Evolutionary conservation across 1,140 invertebrate species (phyloP).

Genomic region (Pantala flavescens): DNA sequence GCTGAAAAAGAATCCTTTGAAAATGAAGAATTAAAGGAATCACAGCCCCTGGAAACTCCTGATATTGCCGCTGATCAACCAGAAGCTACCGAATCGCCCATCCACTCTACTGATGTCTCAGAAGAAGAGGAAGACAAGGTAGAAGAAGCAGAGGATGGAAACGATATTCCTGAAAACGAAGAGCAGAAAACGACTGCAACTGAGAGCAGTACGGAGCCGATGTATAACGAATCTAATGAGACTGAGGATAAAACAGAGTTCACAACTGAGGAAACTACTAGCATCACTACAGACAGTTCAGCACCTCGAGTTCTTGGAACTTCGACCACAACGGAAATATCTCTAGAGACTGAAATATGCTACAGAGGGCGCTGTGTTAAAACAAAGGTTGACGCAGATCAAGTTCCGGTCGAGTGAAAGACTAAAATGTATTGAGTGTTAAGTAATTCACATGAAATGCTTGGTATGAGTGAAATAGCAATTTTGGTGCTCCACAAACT

Average conservation of each 20-base stretch:
- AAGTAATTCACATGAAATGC: background rate
- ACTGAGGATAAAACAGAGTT: background rate
- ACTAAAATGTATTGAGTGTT: background rate
- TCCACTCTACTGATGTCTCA: background rate
- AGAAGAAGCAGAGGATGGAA: constrained; percentile 14
- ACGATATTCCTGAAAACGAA: background rate
- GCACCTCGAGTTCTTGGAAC: constrained; percentile 48
- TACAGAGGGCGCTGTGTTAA: constrained; percentile 72
- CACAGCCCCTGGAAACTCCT: background rate
- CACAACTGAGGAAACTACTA: constrained; percentile 22
- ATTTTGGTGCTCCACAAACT: background rate
- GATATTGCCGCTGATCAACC: background rate
- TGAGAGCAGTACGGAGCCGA: constrained; percentile 17
- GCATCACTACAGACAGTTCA: constrained; percentile 30
- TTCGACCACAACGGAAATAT: constrained; percentile 66
- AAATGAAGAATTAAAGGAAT: background rate
- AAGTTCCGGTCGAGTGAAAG: background rate
- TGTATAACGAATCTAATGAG: constrained; percentile 17
- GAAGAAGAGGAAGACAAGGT: constrained; percentile 25
- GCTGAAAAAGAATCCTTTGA: background rate
- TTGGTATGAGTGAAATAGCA: background rate
- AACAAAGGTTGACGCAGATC: constrained; percentile 36
- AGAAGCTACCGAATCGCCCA: background rate
- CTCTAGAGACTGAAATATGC: constrained; percentile 76
- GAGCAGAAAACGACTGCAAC: background rate